Base-by-base conservation (phyloP, 2,113 vertebrate genomes). In the Neotoma lepida region DNA sequence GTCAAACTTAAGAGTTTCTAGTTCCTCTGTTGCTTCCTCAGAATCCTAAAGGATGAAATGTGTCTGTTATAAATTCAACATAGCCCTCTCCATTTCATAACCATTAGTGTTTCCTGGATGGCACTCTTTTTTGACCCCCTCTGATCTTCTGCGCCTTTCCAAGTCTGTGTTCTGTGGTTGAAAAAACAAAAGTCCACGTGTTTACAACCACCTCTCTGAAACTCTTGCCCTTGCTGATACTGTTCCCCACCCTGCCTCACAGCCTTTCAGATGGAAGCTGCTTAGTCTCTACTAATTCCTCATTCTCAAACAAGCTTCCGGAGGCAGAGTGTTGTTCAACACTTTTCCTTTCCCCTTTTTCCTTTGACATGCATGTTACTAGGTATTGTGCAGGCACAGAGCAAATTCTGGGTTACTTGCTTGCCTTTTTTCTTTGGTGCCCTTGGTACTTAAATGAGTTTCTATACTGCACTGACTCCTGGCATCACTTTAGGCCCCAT, bases 21-120 rank as follows among this genome's bases (percentile, higher is more conserved):
- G 95, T 93, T 97, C 95, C 85, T 91, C 51, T 96, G 1, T 88
- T 95, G 92, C 90, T 96, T 96, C 88, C 88, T 96, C 41, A 71
- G 86, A 54, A 94, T 90, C 89, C 77, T 68, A 92, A 92, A 92
- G 70, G 58, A 77, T 94, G 56, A 85, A 90, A 89, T 95, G 82
- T 71, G 56, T 70, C 63, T 86, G 35, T 89, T 94, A 39, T 35
- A 86, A 93, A 54, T 85, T 96, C 51, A 90, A 51, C 77, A 90
- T 7, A 95, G 26, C 63, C 66, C 58, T 97, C 92, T 46, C 26
- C 10, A 28, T 91, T 95, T 93, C 54, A 82, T 90, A 89, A 68
- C 13, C 58, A 46, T 93, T 93, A 51, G 41, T 24, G 12, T 90
- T 88, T 80, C 56, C 63, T 91, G 82, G 56, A 26, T 76, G 51